phyloP scores from a whole-genome alignment of 2,888 invertebrate species.

The Andrena minutula region DNA sequence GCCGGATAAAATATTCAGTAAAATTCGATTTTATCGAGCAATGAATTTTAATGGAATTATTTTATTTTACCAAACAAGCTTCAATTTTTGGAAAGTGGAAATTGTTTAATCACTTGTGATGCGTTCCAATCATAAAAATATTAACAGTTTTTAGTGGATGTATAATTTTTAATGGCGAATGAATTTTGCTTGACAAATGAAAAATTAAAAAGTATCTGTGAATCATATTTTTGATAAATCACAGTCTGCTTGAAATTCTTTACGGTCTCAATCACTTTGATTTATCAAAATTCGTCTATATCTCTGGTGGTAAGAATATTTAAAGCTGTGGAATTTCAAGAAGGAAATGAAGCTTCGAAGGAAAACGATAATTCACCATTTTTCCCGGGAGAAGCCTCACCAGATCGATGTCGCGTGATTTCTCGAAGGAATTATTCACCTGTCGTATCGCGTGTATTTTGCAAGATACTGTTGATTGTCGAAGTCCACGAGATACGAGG shows the following conservation, averaged over 20 bases:
- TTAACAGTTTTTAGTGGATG: too few relatives aligned
- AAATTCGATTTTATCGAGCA: background rate
- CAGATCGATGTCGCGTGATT: background rate
- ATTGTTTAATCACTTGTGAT: too few relatives aligned
- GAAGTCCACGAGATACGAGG: slow-evolving; percentile 3
- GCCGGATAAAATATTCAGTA: background rate
- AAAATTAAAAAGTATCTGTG: too few relatives aligned
- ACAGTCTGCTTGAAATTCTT: too few relatives aligned
- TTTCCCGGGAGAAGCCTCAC: background rate
- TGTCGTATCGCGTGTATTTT: background rate
- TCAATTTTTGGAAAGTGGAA: background rate
- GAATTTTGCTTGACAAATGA: too few relatives aligned
- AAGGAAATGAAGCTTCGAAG: background rate
- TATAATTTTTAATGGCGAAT: too few relatives aligned
- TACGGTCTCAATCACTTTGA: background rate
- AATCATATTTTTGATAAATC: too few relatives aligned
- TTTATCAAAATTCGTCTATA: background rate
- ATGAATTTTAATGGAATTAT: background rate
- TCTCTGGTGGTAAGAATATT: background rate
- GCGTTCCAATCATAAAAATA: too few relatives aligned
- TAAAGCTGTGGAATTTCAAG: background rate
- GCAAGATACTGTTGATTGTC: background rate
- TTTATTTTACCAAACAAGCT: too few relatives aligned
- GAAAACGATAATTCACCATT: background rate
- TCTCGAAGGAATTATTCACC: slow-evolving; percentile 23